phyloP scores from a whole-genome alignment of 2,797 vertebrate species.

The Pangasius larnaudii region DNA sequence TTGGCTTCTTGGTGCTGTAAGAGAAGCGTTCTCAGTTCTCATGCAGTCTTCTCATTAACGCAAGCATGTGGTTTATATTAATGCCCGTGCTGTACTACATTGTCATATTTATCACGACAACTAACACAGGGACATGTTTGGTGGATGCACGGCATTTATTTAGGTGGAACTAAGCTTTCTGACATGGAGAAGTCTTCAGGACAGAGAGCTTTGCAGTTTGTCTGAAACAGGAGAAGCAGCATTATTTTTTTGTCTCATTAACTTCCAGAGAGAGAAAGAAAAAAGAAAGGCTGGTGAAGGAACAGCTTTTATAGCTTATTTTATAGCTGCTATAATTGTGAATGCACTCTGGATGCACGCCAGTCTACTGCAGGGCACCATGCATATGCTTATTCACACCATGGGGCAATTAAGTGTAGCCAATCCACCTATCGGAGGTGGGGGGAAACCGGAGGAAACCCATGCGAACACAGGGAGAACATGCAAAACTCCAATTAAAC shows the following conservation, averaged over 20 bases:
- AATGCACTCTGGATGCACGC: neutral
- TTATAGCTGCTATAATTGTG: neutral
- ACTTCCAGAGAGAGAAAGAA: neutral
- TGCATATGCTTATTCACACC: neutral
- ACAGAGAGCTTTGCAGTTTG: neutral
- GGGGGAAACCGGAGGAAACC: neutral
- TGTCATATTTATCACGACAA: neutral
- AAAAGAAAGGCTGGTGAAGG: too few species aligned
- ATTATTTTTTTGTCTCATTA: neutral
- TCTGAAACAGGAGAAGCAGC: neutral
- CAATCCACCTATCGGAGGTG: neutral
- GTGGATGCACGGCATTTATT: neutral
- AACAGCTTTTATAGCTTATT: neutral
- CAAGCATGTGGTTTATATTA: neutral
- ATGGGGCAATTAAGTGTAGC: neutral
- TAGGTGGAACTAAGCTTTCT: constrained; percentile 8
- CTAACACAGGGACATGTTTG: neutral
- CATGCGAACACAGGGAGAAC: neutral
- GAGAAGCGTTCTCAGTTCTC: neutral
- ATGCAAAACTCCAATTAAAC: neutral
- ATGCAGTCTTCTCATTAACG: neutral
- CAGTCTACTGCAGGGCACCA: neutral
- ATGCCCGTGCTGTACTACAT: neutral
- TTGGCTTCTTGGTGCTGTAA: neutral
- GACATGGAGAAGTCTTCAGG: neutral